A percentile compares a stretch with the other conserved stretches of the same genome.
These are phyloP conservation scores for Tauraco hartlaubi DNA, from an alignment of 2,797 vertebrate species.

Conservation along the genomic window DNA sequence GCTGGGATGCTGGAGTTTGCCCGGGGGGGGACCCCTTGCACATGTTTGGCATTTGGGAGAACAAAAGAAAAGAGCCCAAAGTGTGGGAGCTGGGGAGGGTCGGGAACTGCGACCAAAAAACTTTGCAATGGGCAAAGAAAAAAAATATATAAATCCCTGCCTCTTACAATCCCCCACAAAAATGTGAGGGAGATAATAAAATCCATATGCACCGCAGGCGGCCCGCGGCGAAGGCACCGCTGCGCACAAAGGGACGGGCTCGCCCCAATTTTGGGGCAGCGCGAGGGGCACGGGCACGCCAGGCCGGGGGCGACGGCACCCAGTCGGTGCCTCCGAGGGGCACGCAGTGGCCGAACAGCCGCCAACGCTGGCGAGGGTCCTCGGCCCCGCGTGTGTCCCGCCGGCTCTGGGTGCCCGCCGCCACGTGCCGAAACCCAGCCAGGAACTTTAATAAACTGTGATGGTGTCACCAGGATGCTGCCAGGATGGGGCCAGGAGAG, in stretches of 20 bases:
- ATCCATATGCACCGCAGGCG: constrained; percentile 38
- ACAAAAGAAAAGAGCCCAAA: constrained; percentile 58
- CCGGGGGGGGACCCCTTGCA: not conserved
- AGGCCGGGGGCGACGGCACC: rapidly evolving
- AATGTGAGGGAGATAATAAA: constrained; percentile 69
- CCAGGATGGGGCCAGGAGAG: not conserved
- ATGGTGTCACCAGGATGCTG: not conserved
- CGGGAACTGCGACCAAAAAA: constrained; percentile 70
- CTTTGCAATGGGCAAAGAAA: not conserved
- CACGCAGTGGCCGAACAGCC: rapidly evolving
- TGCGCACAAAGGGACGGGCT: constrained; percentile 4
- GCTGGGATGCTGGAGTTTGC: not conserved
- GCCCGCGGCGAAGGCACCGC: not conserved
- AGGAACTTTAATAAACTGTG: not conserved
- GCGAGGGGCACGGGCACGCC: not conserved
- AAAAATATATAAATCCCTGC: not conserved
- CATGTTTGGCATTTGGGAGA: constrained; percentile 55
- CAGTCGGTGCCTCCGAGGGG: not conserved
- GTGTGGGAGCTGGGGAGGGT: not conserved
- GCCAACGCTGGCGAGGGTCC: rapidly evolving
- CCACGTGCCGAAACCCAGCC: not conserved
- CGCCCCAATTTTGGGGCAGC: rapidly evolving
- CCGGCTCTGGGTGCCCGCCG: rapidly evolving
- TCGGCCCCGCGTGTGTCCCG: rapidly evolving
- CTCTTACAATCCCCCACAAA: constrained; percentile 60